Evolutionary conservation across 2,113 vertebrate genomes (phyloP).

Genomic region (Brevimyrus niger): DNA sequence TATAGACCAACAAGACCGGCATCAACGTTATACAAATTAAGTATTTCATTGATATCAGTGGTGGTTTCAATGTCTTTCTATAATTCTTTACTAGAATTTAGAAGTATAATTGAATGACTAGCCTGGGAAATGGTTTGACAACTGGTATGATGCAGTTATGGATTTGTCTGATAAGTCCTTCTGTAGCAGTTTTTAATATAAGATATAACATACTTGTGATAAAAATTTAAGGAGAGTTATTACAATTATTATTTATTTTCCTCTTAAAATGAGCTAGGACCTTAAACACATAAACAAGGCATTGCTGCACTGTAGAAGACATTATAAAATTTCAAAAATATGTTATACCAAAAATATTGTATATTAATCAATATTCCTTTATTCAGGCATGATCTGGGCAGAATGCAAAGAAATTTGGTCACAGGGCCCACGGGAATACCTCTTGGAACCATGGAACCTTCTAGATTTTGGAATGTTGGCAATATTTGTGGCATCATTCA

Average conservation of each 20-base stretch:
- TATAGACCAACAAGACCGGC: background rate
- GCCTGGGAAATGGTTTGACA: background rate
- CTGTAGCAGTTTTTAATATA: background rate
- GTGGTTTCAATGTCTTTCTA: background rate
- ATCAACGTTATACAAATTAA: background rate
- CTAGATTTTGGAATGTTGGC: constrained; percentile 97
- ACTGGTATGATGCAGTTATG: background rate
- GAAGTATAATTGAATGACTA: background rate
- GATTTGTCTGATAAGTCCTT: background rate
- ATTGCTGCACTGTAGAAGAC: background rate
- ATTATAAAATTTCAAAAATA: background rate
- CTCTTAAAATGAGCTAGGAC: background rate
- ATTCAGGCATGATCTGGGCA: constrained; percentile 94
- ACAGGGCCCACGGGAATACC: constrained; percentile 90
- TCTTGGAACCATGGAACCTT: constrained; percentile 95
- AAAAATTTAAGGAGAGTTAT: background rate
- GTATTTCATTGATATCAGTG: background rate
- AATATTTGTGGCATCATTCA: constrained; percentile 93
- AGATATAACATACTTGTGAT: background rate
- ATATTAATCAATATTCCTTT: background rate
- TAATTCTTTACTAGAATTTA: background rate
- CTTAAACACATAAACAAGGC: background rate
- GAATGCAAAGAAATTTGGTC: constrained; percentile 99
- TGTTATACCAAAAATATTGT: background rate
- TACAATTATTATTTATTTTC: background rate